Conservation (phyloP, 2,113 vertebrate genomes). For the Meles meles region DNA sequence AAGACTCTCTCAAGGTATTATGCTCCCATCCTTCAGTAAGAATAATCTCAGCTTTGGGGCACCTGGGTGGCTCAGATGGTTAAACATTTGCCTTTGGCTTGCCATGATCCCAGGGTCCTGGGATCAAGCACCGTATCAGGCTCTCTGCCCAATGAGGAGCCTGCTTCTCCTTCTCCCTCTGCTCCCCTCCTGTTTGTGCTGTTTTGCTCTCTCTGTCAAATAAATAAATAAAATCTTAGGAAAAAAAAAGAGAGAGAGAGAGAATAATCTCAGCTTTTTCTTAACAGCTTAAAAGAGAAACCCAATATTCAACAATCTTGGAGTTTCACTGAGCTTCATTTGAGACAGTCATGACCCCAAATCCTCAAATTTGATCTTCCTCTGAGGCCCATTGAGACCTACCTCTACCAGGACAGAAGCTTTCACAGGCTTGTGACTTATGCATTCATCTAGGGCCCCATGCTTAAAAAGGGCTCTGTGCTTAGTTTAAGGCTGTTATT, state of each 20-base stretch:
- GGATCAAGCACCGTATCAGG: too few relatives aligned
- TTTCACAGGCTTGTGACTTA: background rate
- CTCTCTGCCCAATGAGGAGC: too few relatives aligned
- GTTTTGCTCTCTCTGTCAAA: too few relatives aligned
- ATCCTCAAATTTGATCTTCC: background rate
- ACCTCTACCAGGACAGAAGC: background rate
- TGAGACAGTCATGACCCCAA: background rate
- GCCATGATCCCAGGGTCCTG: too few relatives aligned
- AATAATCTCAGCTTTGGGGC: background rate
- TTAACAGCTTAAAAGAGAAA: background rate
- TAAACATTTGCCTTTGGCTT: too few relatives aligned
- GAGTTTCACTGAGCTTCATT: background rate
- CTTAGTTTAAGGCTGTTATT: background rate
- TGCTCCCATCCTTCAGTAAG: background rate
- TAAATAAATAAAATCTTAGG: too few relatives aligned
- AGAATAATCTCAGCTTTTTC: background rate
- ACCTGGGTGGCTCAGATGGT: too few relatives aligned
- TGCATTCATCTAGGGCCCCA: background rate
- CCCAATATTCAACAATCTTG: too few relatives aligned
- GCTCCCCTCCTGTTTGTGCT: too few relatives aligned
- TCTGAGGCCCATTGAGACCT: background rate
- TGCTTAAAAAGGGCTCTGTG: background rate
- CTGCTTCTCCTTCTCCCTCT: too few relatives aligned
- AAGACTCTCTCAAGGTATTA: background rate
- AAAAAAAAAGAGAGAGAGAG: too few relatives aligned